These are phyloP conservation scores for Acanthochromis polyacanthus DNA, from an alignment of 2,113 vertebrate genomes.

Conservation along the genomic window DNA sequence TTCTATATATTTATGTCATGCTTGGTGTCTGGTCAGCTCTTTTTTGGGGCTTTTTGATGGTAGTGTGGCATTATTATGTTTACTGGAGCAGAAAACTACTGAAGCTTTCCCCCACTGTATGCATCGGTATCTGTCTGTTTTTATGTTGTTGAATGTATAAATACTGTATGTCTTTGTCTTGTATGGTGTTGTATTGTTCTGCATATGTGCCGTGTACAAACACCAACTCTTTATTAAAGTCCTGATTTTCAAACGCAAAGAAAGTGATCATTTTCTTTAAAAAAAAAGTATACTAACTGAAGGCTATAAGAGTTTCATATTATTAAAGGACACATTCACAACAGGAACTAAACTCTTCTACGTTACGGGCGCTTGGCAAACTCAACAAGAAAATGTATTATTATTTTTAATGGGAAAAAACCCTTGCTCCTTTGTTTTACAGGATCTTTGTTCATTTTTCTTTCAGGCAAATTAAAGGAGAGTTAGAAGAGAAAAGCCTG, in stretches of 20 bases:
- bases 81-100: conserved; percentile 33
- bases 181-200: conserved; percentile 66
- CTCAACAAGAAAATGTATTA: neutral
- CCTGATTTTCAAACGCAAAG: conserved; percentile 62
- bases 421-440: neutral
- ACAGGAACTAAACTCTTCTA: neutral
- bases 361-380: neutral
- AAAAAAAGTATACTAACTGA: neutral
- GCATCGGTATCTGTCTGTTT: conserved; percentile 46
- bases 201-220: conserved; percentile 60
- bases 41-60: conserved; percentile 50
- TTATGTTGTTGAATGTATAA: conserved; percentile 42
- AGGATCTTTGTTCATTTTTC: neutral
- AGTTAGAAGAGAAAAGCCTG: neutral
- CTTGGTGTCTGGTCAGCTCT: conserved; percentile 59
- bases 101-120: conserved; percentile 28
- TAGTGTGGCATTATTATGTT: conserved; percentile 54
- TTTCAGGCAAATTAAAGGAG: neutral
- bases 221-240: conserved; percentile 72
- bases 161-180: conserved; percentile 57
- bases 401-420: neutral
- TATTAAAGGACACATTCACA: neutral
- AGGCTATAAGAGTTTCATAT: neutral
- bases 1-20: conserved; percentile 51
- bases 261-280: neutral